phyloP scores from a whole-genome alignment of 2,797 vertebrate species.

The Lithobates sylvaticus region DNA sequence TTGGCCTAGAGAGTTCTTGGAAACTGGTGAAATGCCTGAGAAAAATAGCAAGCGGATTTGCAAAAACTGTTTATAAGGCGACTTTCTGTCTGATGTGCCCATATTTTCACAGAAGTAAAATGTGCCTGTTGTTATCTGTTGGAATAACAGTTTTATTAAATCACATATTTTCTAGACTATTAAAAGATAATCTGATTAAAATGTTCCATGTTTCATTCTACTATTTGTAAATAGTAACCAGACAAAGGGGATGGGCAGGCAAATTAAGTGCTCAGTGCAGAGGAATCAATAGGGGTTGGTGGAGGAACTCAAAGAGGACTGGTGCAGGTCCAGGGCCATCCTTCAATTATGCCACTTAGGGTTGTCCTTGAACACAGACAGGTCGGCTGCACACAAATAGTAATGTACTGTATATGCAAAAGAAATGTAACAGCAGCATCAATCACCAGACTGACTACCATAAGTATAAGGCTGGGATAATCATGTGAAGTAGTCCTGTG shows the following conservation, averaged over 20 bases:
- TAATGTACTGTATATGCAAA: too few species aligned
- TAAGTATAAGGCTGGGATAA: too few species aligned
- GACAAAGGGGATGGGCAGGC: not conserved
- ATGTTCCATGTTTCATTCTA: not conserved
- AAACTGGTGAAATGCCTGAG: conserved; percentile 17
- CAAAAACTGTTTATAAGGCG: not conserved
- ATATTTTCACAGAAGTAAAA: not conserved
- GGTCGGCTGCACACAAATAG: too few species aligned
- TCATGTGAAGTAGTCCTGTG: too few species aligned
- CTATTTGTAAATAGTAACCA: not conserved
- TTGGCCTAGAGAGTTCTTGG: not conserved
- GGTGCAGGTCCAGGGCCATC: too few species aligned
- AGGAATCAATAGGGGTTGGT: too few species aligned
- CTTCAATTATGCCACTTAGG: too few species aligned
- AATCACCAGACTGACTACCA: too few species aligned
- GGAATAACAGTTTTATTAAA: not conserved
- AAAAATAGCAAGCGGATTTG: not conserved
- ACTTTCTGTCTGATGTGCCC: conserved; percentile 2
- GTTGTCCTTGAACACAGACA: too few species aligned
- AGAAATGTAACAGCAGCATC: too few species aligned
- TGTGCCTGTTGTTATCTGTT: not conserved
- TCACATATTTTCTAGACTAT: not conserved
- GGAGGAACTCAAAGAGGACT: too few species aligned
- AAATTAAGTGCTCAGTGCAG: too few species aligned
- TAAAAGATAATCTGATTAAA: not conserved